Conservation (phyloP, 2,113 vertebrate species). For the Hiodon alosoides region DNA sequence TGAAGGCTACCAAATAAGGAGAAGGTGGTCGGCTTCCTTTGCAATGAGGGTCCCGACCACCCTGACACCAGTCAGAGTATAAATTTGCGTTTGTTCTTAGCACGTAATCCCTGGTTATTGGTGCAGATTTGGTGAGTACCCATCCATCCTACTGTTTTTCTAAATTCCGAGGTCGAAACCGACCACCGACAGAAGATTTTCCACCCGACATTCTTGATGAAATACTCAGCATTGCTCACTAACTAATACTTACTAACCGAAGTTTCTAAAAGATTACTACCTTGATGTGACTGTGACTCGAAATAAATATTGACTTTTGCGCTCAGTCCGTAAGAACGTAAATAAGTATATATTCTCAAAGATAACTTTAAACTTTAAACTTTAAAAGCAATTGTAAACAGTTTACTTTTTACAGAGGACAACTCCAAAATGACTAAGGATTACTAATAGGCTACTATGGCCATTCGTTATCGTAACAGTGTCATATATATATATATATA, state of each 20-base stretch:
- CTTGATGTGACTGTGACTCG: neutral
- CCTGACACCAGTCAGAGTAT: slow-evolving; percentile 46
- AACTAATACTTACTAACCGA: slow-evolving; percentile 18
- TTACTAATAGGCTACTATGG: too few species aligned
- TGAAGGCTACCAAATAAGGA: slow-evolving; percentile 78
- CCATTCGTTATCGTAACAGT: too few species aligned
- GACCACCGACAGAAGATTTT: slow-evolving; percentile 28
- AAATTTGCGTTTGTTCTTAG: slow-evolving; percentile 46
- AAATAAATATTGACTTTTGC: too few species aligned
- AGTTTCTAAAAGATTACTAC: neutral
- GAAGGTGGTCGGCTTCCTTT: slow-evolving; percentile 50
- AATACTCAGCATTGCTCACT: slow-evolving; percentile 21
- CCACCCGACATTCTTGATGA: too few species aligned
- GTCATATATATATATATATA: too few species aligned
- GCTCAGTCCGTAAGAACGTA: too few species aligned
- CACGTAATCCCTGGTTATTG: slow-evolving; percentile 45
- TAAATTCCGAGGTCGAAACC: neutral
- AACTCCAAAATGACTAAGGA: too few species aligned
- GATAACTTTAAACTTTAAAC: too few species aligned
- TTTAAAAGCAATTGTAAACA: too few species aligned
- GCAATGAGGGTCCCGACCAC: neutral
- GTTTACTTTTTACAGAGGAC: too few species aligned
- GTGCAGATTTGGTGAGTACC: slow-evolving; percentile 64
- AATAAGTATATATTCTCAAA: too few species aligned
- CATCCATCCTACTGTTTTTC: neutral